A percentile compares a stretch with the other conserved stretches of the same genome.
Evolutionary conservation across 2,113 vertebrate species (phyloP).

Genomic region (Istiophorus platypterus): DNA sequence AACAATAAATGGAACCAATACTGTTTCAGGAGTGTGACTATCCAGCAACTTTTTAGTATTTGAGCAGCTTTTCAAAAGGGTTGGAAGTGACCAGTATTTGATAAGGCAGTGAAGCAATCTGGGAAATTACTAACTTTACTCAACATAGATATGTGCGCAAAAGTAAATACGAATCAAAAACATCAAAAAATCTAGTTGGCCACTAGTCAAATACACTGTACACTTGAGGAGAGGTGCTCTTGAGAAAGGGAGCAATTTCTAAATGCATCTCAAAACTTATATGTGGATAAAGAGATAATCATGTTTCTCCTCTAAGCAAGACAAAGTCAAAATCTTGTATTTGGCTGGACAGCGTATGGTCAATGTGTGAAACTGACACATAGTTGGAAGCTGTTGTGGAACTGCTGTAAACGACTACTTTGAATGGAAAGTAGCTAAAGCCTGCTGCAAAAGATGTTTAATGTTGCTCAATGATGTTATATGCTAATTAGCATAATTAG

Average conservation of each 20-base stretch:
- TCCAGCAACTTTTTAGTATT: background rate
- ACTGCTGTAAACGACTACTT: too few species aligned
- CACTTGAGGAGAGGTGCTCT: background rate
- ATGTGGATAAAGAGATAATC: conserved; percentile 14
- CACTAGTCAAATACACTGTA: background rate
- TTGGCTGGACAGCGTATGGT: too few species aligned
- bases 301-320: conserved; percentile 26
- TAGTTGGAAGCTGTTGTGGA: too few species aligned
- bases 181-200: background rate
- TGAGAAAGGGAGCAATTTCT: background rate
- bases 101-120: background rate
- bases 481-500: too few species aligned
- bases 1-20: too few species aligned
- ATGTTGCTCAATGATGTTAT: too few species aligned
- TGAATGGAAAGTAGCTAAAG: too few species aligned
- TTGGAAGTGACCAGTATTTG: background rate
- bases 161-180: background rate
- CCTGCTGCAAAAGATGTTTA: too few species aligned
- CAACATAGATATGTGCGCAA: background rate
- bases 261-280: background rate
- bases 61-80: background rate
- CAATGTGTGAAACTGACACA: too few species aligned
- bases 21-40: too few species aligned
- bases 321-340: too few species aligned
- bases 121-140: too few species aligned